Conservation (phyloP, 1,140 invertebrate species). For the Myzus persicae region DNA sequence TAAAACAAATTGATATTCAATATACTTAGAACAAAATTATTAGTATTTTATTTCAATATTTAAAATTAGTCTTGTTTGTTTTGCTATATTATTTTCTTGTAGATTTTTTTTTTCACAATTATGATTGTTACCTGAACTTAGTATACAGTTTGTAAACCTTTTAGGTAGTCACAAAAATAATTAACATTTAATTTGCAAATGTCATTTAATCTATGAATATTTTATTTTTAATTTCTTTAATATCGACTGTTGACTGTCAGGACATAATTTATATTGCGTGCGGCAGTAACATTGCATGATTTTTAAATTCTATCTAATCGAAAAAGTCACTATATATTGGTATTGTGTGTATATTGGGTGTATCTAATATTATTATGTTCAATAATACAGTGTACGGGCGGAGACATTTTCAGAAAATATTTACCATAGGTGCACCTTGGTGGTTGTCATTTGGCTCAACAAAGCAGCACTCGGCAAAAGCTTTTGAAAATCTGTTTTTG, state of each 20-base stretch:
- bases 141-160: not conserved
- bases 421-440: not conserved
- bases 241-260: not conserved
- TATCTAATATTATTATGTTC: not conserved
- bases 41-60: not conserved
- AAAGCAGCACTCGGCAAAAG: not conserved
- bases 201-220: not conserved
- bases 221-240: not conserved
- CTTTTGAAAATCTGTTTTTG: constrained; percentile 5
- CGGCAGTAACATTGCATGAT: not conserved
- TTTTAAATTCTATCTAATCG: not conserved
- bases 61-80: not conserved
- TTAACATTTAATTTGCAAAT: not conserved
- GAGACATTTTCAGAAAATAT: not conserved
- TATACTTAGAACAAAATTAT: not conserved
- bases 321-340: not conserved
- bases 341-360: not conserved
- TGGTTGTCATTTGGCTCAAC: not conserved
- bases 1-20: not conserved
- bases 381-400: not conserved
- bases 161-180: not conserved
- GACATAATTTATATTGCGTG: not conserved
- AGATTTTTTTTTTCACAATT: not conserved
- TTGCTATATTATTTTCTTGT: not conserved
- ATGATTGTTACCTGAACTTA: not conserved